Base-by-base conservation (phyloP, 2,888 invertebrate species). In the Plutella xylostella region DNA sequence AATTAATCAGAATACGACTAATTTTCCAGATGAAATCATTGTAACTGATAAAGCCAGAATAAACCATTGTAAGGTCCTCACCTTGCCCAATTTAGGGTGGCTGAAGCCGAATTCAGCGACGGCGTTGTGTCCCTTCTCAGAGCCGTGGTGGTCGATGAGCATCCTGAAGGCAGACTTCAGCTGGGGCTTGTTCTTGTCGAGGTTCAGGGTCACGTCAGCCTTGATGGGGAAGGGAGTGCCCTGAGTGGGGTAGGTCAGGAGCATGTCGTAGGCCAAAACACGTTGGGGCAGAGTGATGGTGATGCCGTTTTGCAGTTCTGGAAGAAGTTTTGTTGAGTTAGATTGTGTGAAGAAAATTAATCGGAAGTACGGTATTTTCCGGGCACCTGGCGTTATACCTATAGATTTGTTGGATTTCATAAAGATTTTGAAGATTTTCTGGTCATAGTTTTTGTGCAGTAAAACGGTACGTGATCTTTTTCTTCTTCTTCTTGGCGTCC, bases 131-230 rank as follows among this genome's bases (percentile, higher is more conserved):
- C 84, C 72, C 2, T 84, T 72, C 3, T 87, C 85, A 0, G 75
- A 57, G 0, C 69, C 72, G 3, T 78, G 72, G 3, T 88, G 53
- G 51, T 91, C 87, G 0, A 88, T 71, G 34, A 67, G 62, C 45
- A 88, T 84, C 14, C 80, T 71, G 1, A 90, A 58, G 1, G 86
- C 80, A 0, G 90, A 86, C 61, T 89, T 92, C 53, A 90, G 87
- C n/a, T 88, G 85, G 0, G 92, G 91, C 51, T 88, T 87, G 57
- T 87, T 87, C 64, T 92, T 91, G 73, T 94, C 90, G 43, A 92
- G 68, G 64, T 90, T 92, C 33, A 92, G 73, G 7, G 80, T 76
- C 4, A 88, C 56, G 43, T 92, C 91, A 9, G 88, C 85, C 44
- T 87, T 86, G 52, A 89, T 80, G 21, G 87, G 86, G 52, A 90